Evolutionary conservation across 2,797 vertebrate species (phyloP).

Genomic region (Erithacus rubecula): DNA sequence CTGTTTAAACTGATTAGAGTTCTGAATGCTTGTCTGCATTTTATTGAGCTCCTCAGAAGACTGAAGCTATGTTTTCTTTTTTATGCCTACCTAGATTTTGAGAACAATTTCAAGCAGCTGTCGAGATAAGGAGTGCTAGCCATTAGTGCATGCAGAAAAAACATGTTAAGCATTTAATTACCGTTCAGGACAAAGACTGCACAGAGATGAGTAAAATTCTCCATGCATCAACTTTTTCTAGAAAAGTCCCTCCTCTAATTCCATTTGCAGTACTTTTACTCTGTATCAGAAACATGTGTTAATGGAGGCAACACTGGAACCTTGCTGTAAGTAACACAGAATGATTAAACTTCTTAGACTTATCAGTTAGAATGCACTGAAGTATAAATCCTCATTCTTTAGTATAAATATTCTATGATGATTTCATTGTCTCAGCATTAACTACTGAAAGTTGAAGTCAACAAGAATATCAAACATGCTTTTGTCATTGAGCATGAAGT

Average conservation of each 20-base stretch:
- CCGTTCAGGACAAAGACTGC: conserved; percentile 6
- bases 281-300: background rate
- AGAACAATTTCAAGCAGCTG: background rate
- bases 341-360: background rate
- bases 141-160: background rate
- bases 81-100: conserved; percentile 45
- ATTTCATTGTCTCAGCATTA: background rate
- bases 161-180: conserved; percentile 36
- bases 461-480: background rate
- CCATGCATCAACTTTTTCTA: background rate
- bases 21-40: conserved; percentile 2
- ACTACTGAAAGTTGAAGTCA: background rate
- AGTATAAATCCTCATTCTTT: conserved; percentile 11
- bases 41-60: conserved; percentile 7
- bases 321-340: background rate
- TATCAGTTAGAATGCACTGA: background rate
- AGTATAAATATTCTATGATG: background rate
- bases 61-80: conserved; percentile 24
- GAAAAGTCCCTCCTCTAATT: conserved; percentile 7
- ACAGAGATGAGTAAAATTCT: background rate
- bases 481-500: background rate
- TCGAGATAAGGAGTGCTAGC: background rate
- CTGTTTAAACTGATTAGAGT: conserved; percentile 39
- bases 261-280: background rate
- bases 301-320: background rate